Evolutionary conservation across 2,113 vertebrate genomes (phyloP), one percentile per base, ranked within the genome.

Genomic region (Ctenodactylus gundi): DNA sequence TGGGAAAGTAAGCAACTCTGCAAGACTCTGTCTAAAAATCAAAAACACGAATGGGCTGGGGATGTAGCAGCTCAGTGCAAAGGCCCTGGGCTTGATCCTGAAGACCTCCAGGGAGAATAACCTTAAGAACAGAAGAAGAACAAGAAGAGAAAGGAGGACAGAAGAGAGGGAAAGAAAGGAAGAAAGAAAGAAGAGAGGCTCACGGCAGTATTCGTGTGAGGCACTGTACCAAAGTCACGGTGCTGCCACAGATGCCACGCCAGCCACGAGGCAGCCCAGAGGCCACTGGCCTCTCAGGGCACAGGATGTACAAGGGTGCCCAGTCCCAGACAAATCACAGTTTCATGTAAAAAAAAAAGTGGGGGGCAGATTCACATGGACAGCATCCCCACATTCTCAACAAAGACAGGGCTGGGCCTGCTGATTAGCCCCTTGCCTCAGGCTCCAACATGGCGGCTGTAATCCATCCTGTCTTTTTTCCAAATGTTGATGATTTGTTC

Each of bases 191-290:
- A n/a, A n/a, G n/a, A n/a, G n/a, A n/a, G n/a, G n/a, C n/a, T n/a
- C n/a, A n/a, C n/a, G n/a, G n/a, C n/a, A n/a, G n/a, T 53, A 11
- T n/a, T 4, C 6, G 1, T 4, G 21, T 0, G 7, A 81, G 12
- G 15, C 36, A 3, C 11, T 46, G 46, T 25, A 4, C 23, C 20
- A 36, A 53, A 18, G 12, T 58, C 29, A 3, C 20, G 67, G 68
- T n/a, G 39, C 21, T 20, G 10, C 14, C 0, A 7, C 44, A 84
- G 7, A 1, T 6, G 25, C 46, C 18, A 12, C 0, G 0, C 1
- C 39, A 27, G 36, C 68, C 14, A 7, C 2, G 57, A 80, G 10
- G 34, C 51, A 53, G 57, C 73, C 3, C 27, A 0, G 41, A 18
- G n/a, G 70, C 62, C 55, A 0, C 2, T 1, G 60, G 31, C 62